phyloP scores from a whole-genome alignment of 2,797 vertebrate genomes.

The Columba guinea region DNA sequence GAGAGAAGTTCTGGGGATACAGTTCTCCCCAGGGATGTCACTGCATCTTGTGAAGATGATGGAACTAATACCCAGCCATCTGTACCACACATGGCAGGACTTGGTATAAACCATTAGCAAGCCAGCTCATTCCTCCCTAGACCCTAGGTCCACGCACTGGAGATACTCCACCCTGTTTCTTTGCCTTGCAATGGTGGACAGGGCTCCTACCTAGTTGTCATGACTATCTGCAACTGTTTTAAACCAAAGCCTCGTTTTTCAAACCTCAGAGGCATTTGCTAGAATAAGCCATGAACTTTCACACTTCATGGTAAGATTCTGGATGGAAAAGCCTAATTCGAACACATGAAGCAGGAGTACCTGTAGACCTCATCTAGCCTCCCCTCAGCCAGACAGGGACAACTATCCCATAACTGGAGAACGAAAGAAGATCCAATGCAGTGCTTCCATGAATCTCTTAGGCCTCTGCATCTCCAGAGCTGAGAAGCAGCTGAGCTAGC shows the following conservation, averaged over 20 bases:
- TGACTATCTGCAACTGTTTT: neutral
- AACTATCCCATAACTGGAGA: neutral
- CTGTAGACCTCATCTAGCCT: neutral
- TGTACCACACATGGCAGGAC: no score
- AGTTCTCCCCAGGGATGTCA: neutral
- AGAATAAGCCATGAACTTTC: neutral
- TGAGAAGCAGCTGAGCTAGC: neutral
- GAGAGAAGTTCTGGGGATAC: neutral
- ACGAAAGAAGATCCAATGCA: neutral
- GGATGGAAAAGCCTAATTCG: neutral
- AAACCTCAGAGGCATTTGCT: neutral
- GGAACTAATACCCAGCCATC: neutral
- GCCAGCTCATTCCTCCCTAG: neutral
- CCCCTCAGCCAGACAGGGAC: neutral
- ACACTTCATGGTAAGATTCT: neutral
- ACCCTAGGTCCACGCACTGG: neutral
- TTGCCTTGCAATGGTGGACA: neutral
- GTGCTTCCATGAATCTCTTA: neutral
- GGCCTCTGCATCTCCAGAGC: neutral
- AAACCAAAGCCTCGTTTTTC: neutral
- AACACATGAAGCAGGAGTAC: neutral
- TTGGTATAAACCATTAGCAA: neutral
- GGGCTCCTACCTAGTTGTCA: neutral
- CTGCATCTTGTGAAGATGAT: neutral
- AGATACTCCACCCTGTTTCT: neutral